phyloP scores from a whole-genome alignment of 2,888 invertebrate genomes.

The Rhamnusium bicolor region DNA sequence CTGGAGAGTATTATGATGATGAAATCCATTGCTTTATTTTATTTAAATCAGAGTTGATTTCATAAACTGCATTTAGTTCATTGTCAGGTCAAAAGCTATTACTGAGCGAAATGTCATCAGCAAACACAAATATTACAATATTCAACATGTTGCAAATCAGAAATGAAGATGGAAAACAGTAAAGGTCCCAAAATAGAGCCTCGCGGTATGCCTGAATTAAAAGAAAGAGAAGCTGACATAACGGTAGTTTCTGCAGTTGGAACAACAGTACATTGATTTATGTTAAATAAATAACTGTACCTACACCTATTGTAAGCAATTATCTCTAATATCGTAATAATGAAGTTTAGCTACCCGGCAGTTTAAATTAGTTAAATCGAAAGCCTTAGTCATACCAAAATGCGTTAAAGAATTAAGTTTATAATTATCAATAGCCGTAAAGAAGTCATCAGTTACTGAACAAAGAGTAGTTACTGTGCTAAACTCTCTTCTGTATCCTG shows the following conservation, averaged over 20 bases:
- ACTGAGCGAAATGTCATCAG: too few relatives aligned
- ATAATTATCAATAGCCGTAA: neutral
- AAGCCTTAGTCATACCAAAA: neutral
- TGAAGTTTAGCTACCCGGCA: neutral
- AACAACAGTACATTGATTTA: neutral
- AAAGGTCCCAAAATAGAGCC: too few relatives aligned
- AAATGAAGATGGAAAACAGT: too few relatives aligned
- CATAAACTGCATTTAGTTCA: too few relatives aligned
- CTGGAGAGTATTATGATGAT: too few relatives aligned
- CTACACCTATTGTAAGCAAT: neutral
- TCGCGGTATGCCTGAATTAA: neutral
- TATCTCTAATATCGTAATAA: neutral
- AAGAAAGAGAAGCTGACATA: neutral
- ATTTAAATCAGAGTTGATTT: too few relatives aligned
- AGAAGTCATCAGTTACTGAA: neutral
- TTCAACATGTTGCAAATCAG: too few relatives aligned
- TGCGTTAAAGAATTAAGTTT: neutral
- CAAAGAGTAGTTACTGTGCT: neutral
- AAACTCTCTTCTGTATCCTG: neutral
- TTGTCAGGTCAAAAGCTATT: too few relatives aligned
- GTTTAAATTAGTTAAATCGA: neutral
- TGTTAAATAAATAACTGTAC: neutral
- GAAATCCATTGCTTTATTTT: too few relatives aligned
- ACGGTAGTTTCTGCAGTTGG: neutral
- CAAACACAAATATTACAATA: too few relatives aligned